Evolutionary conservation across 1,140 invertebrate genomes (phyloP).

Genomic region (Achatina immaculata): DNA sequence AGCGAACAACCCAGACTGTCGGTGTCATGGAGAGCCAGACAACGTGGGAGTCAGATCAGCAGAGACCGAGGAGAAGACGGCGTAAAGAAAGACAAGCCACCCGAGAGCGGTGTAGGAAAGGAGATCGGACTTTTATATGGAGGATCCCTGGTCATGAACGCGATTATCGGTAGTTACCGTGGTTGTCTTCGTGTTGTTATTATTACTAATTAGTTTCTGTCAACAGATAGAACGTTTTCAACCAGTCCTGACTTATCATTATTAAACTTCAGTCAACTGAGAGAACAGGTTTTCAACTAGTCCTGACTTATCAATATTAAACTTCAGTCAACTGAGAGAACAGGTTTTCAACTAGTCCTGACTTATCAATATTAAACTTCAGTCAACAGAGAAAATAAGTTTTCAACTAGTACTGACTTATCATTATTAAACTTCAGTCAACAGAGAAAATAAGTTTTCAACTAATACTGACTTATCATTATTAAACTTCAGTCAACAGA

Average conservation of each 20-base stretch:
- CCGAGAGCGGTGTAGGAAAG: slow-evolving; percentile 33
- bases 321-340: too few relatives aligned
- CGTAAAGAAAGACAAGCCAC: not conserved
- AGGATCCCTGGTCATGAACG: slow-evolving; percentile 51
- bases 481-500: too few relatives aligned
- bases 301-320: too few relatives aligned
- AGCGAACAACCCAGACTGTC: not conserved
- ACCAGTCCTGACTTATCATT: not conserved
- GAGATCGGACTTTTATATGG: slow-evolving; percentile 52
- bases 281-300: not conserved
- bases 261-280: not conserved
- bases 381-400: too few relatives aligned
- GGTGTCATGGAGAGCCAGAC: not conserved
- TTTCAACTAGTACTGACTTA: too few relatives aligned
- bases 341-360: too few relatives aligned
- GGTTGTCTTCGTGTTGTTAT: too few relatives aligned
- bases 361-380: too few relatives aligned
- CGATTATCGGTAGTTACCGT: slow-evolving; percentile 47
- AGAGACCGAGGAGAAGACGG: not conserved
- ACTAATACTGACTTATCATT: too few relatives aligned
- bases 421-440: too few relatives aligned
- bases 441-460: too few relatives aligned
- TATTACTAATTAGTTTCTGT: not conserved
- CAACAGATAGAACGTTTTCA: not conserved
- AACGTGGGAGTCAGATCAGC: not conserved